Conservation (phyloP, 1,140 invertebrate genomes). For the Pachyrhynchus sulphureomaculatus region DNA sequence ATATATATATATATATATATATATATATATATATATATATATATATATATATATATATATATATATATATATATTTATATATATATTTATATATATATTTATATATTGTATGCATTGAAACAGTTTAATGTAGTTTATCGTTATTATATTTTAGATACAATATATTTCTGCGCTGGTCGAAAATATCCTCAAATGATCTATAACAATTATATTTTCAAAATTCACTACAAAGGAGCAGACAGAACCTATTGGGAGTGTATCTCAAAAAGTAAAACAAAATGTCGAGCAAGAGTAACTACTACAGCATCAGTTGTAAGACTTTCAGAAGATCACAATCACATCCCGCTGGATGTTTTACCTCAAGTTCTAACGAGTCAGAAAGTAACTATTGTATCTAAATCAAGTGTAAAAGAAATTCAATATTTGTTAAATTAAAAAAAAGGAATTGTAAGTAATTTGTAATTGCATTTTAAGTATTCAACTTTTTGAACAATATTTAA, state of each 20-base stretch:
- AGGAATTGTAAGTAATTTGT: too few relatives aligned
- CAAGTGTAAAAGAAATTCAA: background rate
- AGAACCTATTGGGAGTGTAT: slow-evolving; percentile 17
- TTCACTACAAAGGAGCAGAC: slow-evolving; percentile 8
- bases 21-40: too few relatives aligned
- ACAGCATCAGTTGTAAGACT: background rate
- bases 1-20: too few relatives aligned
- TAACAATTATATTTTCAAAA: slow-evolving; percentile 17
- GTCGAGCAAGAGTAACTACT: slow-evolving; percentile 7
- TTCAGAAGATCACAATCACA: slow-evolving; percentile 16
- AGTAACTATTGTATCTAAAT: background rate
- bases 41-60: too few relatives aligned
- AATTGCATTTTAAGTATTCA: too few relatives aligned
- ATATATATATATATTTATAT: too few relatives aligned
- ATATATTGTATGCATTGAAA: background rate
- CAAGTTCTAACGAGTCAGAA: slow-evolving; percentile 2
- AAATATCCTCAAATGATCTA: slow-evolving; percentile 24
- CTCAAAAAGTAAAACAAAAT: background rate
- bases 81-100: too few relatives aligned
- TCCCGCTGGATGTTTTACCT: background rate
- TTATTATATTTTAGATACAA: slow-evolving; percentile 10
- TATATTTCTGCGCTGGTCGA: slow-evolving; percentile 17
- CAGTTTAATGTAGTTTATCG: background rate
- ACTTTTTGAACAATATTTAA: too few relatives aligned
- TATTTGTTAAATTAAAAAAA: too few relatives aligned